Base-by-base conservation (phyloP, 2,113 vertebrate genomes). In the Peucedramus taeniatus region DNA sequence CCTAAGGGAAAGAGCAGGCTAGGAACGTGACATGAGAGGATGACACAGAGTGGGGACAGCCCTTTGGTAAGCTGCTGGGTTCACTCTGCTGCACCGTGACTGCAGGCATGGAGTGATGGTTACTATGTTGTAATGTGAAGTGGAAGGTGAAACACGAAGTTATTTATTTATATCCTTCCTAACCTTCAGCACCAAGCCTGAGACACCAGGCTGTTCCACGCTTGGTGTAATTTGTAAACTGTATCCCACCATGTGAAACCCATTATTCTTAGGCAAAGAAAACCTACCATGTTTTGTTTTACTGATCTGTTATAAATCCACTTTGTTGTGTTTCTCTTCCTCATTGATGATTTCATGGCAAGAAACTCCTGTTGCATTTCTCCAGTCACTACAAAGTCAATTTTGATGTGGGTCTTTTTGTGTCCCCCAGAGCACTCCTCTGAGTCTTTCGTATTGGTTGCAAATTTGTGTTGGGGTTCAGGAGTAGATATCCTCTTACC, bases 1-100 rank as follows among this genome's bases (percentile, higher is more conserved):
- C 92, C 82, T 72, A 33, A 90, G 75, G 85, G 74, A 82, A 51
- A 13, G 31, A 79, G 49, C 78, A 76, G 78, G 30, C 78, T 59
- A 37, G 74, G 90, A 93, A 68, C 1, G 6, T 89, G 81, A 40
- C 51, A 24, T 8, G 35, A 26, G 53, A 87, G 31, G 49, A 35
- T 68, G 77, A 45, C 54, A 39, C 10, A 11, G 53, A 42, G 70
- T 3, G 2, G 61, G 69, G 66, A 63, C 57, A 71, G 51, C 35
- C 33, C 44, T 72, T 61, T 10, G 63, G 89, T n/a, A 15, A 82
- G 65, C 51, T 89, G 78, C 78, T 44, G 5, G 22, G 74, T 85
- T 95, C 1, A 4, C 37, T 68, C 21, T 68, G 31, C 28, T 1
- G 1, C 21, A 2, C 22, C 1, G 3, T 47, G 40, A 27, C 59